Evolutionary conservation across 23 tunicate species (phyloP), one percentile per base, ranked within the genome.

Genomic region (Oikopleura dioica): DNA sequence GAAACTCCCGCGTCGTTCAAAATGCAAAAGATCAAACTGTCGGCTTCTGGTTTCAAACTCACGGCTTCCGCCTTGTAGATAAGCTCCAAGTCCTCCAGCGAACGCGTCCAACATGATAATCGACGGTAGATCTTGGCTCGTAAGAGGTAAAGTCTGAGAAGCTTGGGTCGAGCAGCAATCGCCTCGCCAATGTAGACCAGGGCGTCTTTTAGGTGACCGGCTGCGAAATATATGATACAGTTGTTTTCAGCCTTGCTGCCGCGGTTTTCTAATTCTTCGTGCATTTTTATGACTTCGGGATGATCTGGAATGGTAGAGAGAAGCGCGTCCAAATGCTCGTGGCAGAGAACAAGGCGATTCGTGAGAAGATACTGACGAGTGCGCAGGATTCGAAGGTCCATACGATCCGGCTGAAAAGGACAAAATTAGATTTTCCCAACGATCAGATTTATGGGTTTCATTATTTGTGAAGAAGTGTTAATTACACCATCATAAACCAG

Each of bases 341-440:
- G 33, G 26, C 72, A 63, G 72, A 63, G 30, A 28, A 12, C 72
- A 5, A 63, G 72, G 26, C 72, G 72, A 63, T 63, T 63, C 72
- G 26, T 63, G 16, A 12, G 16, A 24, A 63, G 72, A 24, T 12
- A 63, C 26, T 63, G 72, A 63, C 30, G 30, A 23, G 72, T 63
- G 2, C 72, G 29, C 2, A 23, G 30, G 33, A 63, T 31, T 24
- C 72, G 72, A 63, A 63, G 72, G 16, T 63, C 72, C 2, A 63
- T 2, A 2, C 72, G 72, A 63, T 23, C 72, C 29, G 72, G 72
- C 72, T 63, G 2, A 63, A 63, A 63, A 63, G 21, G 21, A 44
- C 21, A 44, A 44, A 44, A 9, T 44, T 44, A n/a, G n/a, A n/a
- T n/a, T n/a, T n/a, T n/a, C n/a, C n/a, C n/a, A n/a, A n/a, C n/a